A percentile compares a stretch with the other conserved stretches of the same genome.
These are phyloP conservation scores for Neostethus bicornis DNA, from an alignment of 2,797 vertebrate genomes.

Conservation along the genomic window DNA sequence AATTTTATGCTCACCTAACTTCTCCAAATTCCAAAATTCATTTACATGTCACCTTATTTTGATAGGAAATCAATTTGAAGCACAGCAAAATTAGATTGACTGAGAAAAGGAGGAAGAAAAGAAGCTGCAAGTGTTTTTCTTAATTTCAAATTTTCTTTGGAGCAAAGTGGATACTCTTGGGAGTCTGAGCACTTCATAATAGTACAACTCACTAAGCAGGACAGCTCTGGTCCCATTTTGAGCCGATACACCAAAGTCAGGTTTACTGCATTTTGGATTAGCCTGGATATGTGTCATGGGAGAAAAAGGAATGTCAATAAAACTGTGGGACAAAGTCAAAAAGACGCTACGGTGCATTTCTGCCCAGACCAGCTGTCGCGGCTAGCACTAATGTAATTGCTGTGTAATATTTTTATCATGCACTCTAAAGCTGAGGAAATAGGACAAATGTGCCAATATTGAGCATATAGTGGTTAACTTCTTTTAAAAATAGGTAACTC, in stretches of 20 bases:
- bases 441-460: not conserved
- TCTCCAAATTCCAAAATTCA: slow-evolving; percentile 1
- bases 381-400: slow-evolving; percentile 61
- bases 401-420: slow-evolving; percentile 55
- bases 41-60: slow-evolving; percentile 8
- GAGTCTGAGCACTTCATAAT: slow-evolving; percentile 36
- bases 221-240: slow-evolving; percentile 51
- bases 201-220: slow-evolving; percentile 55
- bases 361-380: slow-evolving; percentile 66
- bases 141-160: slow-evolving; percentile 23
- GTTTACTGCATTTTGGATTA: slow-evolving; percentile 60
- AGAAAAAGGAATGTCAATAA: slow-evolving; percentile 65
- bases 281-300: slow-evolving; percentile 59
- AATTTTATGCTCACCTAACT: slow-evolving; percentile 10
- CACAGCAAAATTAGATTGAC: slow-evolving; percentile 14
- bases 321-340: slow-evolving; percentile 50
- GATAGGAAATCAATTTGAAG: slow-evolving; percentile 17
- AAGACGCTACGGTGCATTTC: slow-evolving; percentile 60
- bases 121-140: slow-evolving; percentile 10
- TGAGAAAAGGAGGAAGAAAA: slow-evolving; percentile 9
- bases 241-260: slow-evolving; percentile 35
- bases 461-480: not conserved
- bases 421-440: slow-evolving; percentile 12
- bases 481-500: not conserved
- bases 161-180: slow-evolving; percentile 28